These are phyloP conservation scores for Cyclargus thomasi DNA, from an alignment of 1,140 invertebrate species.

Conservation along the genomic window DNA sequence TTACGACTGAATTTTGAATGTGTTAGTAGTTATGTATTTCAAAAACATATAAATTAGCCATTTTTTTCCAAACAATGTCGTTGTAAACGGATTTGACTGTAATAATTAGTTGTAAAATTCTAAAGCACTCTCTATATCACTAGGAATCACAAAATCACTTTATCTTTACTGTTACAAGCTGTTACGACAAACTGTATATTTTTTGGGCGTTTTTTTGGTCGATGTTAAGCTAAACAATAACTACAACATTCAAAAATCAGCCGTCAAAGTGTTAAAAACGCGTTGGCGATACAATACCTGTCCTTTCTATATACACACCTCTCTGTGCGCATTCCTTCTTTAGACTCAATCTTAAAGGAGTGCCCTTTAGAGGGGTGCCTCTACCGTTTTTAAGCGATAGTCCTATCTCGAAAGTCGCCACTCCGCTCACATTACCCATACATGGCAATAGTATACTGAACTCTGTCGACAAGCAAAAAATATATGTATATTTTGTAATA, in stretches of 20 bases:
- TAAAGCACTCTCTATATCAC: too few relatives aligned
- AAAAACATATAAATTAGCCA: too few relatives aligned
- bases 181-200: too few relatives aligned
- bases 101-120: too few relatives aligned
- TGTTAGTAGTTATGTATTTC: slow-evolving; percentile 22
- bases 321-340: slow-evolving; percentile 95
- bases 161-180: too few relatives aligned
- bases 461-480: slow-evolving; percentile 76
- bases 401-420: slow-evolving; percentile 91
- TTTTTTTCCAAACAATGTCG: too few relatives aligned
- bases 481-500: not conserved
- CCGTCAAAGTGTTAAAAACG: slow-evolving; percentile 74
- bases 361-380: slow-evolving; percentile 87
- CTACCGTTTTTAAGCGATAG: slow-evolving; percentile 88
- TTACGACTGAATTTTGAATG: slow-evolving; percentile 43
- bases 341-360: slow-evolving; percentile 90
- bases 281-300: slow-evolving; percentile 77
- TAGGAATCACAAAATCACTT: too few relatives aligned
- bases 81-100: too few relatives aligned
- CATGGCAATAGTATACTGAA: slow-evolving; percentile 95
- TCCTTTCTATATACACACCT: slow-evolving; percentile 84
- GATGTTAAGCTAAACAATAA: slow-evolving; percentile 1
- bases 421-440: slow-evolving; percentile 90
- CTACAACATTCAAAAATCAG: slow-evolving; percentile 43
- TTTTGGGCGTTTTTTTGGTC: not conserved